These are phyloP conservation scores for Rhombomys opimus DNA, from an alignment of 2,113 vertebrate species.

Conservation along the genomic window DNA sequence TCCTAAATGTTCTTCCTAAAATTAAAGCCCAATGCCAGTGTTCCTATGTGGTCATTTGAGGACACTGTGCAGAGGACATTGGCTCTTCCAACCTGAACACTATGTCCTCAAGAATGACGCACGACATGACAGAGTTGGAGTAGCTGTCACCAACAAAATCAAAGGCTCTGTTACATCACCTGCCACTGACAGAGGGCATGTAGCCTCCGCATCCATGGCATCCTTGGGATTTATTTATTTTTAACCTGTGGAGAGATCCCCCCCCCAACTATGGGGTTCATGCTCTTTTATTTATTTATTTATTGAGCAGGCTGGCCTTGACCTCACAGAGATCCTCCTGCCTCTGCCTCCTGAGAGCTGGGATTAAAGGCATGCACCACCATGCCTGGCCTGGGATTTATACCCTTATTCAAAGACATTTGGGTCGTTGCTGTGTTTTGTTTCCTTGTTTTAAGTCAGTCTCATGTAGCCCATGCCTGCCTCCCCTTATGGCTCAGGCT, in stretches of 20 bases:
- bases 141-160: not conserved
- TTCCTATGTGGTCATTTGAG: not conserved
- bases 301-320: too few species aligned
- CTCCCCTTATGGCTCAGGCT: not conserved
- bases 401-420: not conserved
- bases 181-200: not conserved
- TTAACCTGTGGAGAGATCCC: not conserved
- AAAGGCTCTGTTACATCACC: not conserved
- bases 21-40: not conserved
- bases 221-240: not conserved
- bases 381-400: not conserved
- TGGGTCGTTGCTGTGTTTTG: not conserved
- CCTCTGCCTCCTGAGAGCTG: too few species aligned
- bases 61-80: not conserved
- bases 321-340: too few species aligned
- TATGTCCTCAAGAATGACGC: not conserved
- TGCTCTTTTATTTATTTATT: too few species aligned
- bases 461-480: not conserved
- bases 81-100: not conserved
- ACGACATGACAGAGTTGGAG: not conserved
- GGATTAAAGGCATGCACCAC: too few species aligned
- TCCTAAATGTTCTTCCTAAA: not conserved
- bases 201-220: not conserved
- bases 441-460: not conserved
- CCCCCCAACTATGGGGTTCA: not conserved